These are phyloP conservation scores for Rhamnusium bicolor DNA, from an alignment of 2,888 invertebrate genomes.

Conservation along the genomic window DNA sequence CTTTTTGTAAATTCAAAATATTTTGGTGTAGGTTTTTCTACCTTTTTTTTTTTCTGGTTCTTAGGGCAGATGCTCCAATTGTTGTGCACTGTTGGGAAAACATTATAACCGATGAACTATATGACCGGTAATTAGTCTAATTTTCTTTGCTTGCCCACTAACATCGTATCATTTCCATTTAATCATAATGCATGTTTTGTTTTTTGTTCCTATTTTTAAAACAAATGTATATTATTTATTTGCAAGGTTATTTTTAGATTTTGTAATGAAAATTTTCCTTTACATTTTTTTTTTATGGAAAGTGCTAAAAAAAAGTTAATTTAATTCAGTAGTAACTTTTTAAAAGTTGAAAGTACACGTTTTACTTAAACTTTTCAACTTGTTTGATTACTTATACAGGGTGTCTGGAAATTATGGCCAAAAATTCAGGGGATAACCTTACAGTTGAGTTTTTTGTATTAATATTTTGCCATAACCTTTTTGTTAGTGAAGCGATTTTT, in stretches of 20 bases:
- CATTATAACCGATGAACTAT: constrained; percentile 83
- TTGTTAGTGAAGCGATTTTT: too few relatives aligned
- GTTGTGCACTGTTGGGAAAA: constrained; percentile 97
- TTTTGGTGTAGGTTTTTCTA: constrained; percentile 32
- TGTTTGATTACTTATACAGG: too few relatives aligned
- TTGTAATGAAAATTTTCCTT: too few relatives aligned
- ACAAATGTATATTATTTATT: background rate
- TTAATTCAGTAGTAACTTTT: too few relatives aligned
- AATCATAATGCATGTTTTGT: constrained; percentile 31
- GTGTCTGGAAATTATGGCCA: too few relatives aligned
- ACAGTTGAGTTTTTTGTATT: too few relatives aligned
- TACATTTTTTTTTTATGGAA: too few relatives aligned
- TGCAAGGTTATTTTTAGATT: background rate
- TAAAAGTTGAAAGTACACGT: too few relatives aligned
- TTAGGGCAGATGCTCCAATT: constrained; percentile 98
- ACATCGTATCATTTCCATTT: background rate
- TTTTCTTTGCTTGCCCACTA: constrained; percentile 30
- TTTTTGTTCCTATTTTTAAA: constrained; percentile 4
- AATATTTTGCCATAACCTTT: too few relatives aligned
- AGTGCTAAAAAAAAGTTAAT: too few relatives aligned
- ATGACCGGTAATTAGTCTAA: constrained; percentile 78
- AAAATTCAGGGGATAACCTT: too few relatives aligned
- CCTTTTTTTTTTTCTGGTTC: constrained; percentile 55
- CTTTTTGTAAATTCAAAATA: constrained; percentile 11
- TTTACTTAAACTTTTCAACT: too few relatives aligned